A percentile compares a stretch with the other conserved stretches of the same genome.
Evolutionary conservation across 2,113 vertebrate species (phyloP).

Genomic region (Caranx melampygus): DNA sequence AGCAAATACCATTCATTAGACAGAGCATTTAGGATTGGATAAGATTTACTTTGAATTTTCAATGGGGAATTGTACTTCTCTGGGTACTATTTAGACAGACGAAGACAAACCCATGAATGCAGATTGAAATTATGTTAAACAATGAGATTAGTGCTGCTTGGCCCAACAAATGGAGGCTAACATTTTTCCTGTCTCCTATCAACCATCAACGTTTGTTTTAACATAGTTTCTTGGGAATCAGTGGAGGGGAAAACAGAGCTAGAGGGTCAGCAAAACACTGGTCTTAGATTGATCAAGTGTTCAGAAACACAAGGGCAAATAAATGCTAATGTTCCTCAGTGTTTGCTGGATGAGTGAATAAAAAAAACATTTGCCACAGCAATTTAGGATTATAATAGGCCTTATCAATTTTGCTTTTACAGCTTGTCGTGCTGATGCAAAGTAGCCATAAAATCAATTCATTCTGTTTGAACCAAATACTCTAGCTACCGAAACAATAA

Average conservation of each 20-base stretch:
- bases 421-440: background rate
- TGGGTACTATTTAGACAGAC: constrained; percentile 44
- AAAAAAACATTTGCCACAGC: too few species aligned
- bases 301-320: too few species aligned
- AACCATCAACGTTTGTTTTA: constrained; percentile 22
- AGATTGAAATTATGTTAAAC: constrained; percentile 58
- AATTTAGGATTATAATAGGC: background rate
- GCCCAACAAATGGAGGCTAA: constrained; percentile 36
- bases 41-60: constrained; percentile 43
- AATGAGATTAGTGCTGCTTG: constrained; percentile 53
- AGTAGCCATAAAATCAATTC: background rate
- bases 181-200: constrained; percentile 22
- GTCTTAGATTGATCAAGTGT: too few species aligned
- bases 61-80: constrained; percentile 40
- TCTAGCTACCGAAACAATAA: too few species aligned
- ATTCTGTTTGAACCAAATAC: too few species aligned
- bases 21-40: constrained; percentile 47
- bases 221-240: too few species aligned
- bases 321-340: background rate
- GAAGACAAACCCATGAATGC: constrained; percentile 40
- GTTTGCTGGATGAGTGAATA: background rate
- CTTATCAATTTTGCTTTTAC: background rate
- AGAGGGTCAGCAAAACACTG: background rate
- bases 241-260: too few species aligned
- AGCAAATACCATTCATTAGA: constrained; percentile 68